Percentiles rank a stretch among this genome's conserved stretches.
Conservation (phyloP, 2,113 vertebrate genomes). For the Seriola aureovittata region DNA sequence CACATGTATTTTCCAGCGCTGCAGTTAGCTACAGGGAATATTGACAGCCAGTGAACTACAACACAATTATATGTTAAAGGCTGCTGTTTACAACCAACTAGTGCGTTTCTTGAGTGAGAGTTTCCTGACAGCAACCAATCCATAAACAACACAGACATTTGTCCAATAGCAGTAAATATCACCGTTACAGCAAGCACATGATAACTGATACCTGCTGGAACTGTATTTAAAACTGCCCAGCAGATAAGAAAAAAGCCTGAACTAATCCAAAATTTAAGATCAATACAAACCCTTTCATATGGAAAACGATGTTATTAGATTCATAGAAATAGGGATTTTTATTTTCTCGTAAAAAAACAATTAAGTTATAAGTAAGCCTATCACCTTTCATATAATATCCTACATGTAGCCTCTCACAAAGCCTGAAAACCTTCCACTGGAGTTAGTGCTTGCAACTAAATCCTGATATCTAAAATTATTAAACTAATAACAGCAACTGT, state of each 20-base stretch:
- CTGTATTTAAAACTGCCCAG: slow-evolving; percentile 1
- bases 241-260: slow-evolving; percentile 11
- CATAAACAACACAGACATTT: slow-evolving; percentile 6
- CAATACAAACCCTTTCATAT: neutral
- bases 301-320: neutral
- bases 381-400: neutral
- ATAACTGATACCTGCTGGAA: neutral
- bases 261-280: neutral
- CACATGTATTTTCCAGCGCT: neutral
- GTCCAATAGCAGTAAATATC: slow-evolving; percentile 1
- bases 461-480: slow-evolving; percentile 30
- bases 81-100: slow-evolving; percentile 8
- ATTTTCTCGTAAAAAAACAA: neutral
- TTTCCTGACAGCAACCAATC: neutral
- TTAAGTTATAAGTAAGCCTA: neutral
- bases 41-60: neutral
- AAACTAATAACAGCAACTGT: neutral
- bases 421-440: neutral
- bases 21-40: neutral
- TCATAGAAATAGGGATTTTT: neutral
- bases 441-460: neutral
- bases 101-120: neutral
- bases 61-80: neutral
- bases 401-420: neutral
- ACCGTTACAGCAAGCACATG: neutral